Percentiles rank a stretch among this genome's conserved stretches.
These are phyloP conservation scores for Ctenomys sociabilis DNA, from an alignment of 2,113 vertebrate species.

Conservation along the genomic window DNA sequence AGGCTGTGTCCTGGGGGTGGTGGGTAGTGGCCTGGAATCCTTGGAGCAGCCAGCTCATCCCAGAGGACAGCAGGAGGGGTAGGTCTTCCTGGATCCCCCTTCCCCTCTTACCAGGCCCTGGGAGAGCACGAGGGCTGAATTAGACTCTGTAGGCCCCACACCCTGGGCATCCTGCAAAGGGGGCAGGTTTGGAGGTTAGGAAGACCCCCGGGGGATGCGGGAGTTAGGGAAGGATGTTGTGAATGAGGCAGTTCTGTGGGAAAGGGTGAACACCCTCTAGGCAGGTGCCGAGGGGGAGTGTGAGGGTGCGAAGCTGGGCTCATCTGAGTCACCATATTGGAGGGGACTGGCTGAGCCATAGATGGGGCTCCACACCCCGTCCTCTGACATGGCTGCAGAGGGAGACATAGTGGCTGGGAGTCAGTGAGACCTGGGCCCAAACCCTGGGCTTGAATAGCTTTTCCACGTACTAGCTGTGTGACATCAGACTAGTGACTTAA, in stretches of 20 bases:
- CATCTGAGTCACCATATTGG: background rate
- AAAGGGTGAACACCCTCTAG: background rate
- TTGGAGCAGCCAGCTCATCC: background rate
- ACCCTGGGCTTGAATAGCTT: background rate
- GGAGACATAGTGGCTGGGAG: background rate
- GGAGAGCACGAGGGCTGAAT: background rate
- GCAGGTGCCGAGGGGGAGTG: background rate
- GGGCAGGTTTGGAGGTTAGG: background rate
- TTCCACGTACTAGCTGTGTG: background rate
- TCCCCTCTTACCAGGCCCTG: background rate
- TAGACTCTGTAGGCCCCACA: background rate
- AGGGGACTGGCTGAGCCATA: background rate
- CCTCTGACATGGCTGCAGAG: background rate
- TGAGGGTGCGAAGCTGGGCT: background rate
- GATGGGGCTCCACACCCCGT: fast-evolving
- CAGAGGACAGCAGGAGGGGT: fast-evolving
- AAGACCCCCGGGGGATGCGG: background rate
- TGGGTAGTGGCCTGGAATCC: fast-evolving
- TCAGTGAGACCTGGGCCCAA: background rate
- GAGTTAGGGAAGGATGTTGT: background rate
- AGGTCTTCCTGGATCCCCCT: background rate
- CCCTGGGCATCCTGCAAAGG: background rate
- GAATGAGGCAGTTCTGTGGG: background rate
- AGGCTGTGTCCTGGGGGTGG: background rate
- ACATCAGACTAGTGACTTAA: background rate